Conservation (phyloP, 2,888 invertebrate species). For the Pyrrhosoma nymphula region DNA sequence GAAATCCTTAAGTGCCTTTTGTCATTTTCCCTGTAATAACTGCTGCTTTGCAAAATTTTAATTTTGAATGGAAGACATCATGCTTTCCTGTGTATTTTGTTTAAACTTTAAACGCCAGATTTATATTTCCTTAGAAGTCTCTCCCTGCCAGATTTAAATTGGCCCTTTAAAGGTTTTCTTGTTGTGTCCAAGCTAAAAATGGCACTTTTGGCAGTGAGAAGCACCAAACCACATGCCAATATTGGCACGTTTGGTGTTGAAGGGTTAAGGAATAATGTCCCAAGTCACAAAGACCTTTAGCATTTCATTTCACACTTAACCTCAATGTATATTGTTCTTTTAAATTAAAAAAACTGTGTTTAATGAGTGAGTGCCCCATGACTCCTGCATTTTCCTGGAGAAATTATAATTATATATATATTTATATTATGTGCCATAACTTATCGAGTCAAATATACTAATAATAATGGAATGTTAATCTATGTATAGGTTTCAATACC, state of each 20-base stretch:
- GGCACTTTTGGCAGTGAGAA: too few relatives aligned
- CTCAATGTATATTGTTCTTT: not conserved
- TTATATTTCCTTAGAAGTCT: too few relatives aligned
- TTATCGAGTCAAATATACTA: constrained; percentile 28
- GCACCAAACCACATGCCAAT: too few relatives aligned
- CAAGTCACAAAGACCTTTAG: not conserved
- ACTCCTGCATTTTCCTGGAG: not conserved
- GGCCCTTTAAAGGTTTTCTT: too few relatives aligned
- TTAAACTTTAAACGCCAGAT: too few relatives aligned
- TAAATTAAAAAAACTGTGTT: not conserved
- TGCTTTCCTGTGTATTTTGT: too few relatives aligned
- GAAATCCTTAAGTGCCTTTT: not conserved
- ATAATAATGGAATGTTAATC: constrained; percentile 51
- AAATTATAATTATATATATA: not conserved
- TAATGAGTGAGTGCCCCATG: not conserved
- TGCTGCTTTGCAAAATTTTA: not conserved
- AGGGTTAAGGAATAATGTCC: not conserved
- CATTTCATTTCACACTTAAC: not conserved
- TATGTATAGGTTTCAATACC: constrained; percentile 9
- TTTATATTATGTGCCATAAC: constrained; percentile 55
- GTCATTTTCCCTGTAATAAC: not conserved
- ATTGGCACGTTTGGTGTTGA: too few relatives aligned
- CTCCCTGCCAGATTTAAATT: too few relatives aligned
- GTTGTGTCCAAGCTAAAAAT: too few relatives aligned
- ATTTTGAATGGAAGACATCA: not conserved